These are phyloP conservation scores for Butastur rufipennis DNA, from an alignment of 2,113 vertebrate species.

Conservation along the genomic window DNA sequence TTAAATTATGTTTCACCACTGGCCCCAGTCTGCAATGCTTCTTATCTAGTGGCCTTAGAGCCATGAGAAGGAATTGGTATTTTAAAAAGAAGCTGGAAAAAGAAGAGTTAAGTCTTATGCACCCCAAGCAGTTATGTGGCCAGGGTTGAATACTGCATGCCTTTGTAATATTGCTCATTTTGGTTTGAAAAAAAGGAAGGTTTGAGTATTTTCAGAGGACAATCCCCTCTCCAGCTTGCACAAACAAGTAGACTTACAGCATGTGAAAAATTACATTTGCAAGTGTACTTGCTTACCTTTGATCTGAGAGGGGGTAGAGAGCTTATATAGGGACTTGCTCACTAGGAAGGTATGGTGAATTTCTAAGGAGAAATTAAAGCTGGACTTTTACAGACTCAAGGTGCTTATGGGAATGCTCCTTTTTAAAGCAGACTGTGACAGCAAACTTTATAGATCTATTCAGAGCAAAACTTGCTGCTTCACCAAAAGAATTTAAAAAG, in stretches of 20 bases:
- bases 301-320: neutral
- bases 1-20: neutral
- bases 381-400: neutral
- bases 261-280: fast-evolving
- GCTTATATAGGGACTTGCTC: neutral
- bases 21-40: neutral
- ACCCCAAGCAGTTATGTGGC: neutral
- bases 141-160: neutral
- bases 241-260: neutral
- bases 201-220: neutral
- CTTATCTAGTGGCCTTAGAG: neutral
- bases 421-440: neutral
- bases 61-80: neutral
- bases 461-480: neutral
- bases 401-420: neutral
- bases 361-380: neutral
- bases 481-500: neutral
- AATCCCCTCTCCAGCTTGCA: neutral
- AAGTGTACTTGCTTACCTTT: neutral
- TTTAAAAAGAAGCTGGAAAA: neutral
- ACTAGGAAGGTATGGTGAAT: neutral
- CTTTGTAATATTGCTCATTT: neutral
- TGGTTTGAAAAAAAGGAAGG: neutral
- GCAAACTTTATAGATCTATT: neutral
- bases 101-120: neutral